These are phyloP conservation scores for Aphodius granarius DNA, from an alignment of 2,888 invertebrate genomes.

Conservation along the genomic window DNA sequence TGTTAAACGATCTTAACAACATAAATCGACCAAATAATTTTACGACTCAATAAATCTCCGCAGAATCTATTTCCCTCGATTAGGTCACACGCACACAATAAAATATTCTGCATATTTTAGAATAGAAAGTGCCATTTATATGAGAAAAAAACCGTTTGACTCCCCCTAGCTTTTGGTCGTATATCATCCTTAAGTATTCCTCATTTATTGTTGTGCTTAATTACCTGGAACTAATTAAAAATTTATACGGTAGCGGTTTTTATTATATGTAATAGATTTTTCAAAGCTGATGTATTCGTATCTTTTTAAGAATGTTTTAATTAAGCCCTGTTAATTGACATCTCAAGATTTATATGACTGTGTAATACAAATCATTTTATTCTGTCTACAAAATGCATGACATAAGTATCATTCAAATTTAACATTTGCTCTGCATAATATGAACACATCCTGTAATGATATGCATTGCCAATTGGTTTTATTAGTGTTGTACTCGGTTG, in stretches of 20 bases:
- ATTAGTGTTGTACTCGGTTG: not conserved
- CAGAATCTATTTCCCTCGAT: not conserved
- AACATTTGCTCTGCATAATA: not conserved
- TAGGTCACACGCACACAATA: not conserved
- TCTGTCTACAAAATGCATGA: too few relatives aligned
- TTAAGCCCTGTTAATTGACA: not conserved
- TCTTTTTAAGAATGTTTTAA: not conserved
- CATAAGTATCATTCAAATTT: too few relatives aligned
- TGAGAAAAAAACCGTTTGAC: not conserved
- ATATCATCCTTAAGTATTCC: not conserved
- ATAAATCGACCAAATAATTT: not conserved
- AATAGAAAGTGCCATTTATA: not conserved
- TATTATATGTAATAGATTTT: not conserved
- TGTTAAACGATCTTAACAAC: not conserved
- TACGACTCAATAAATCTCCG: not conserved
- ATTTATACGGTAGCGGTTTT: not conserved
- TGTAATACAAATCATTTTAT: not conserved
- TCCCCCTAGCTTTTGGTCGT: not conserved
- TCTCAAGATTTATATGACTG: not conserved
- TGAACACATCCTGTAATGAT: not conserved
- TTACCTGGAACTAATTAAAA: not conserved
- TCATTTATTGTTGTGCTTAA: not conserved
- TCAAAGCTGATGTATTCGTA: not conserved
- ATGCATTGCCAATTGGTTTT: not conserved
- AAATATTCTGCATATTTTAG: not conserved